Conservation (phyloP, 2,797 vertebrate genomes). For the Rhabdomys pumilio region DNA sequence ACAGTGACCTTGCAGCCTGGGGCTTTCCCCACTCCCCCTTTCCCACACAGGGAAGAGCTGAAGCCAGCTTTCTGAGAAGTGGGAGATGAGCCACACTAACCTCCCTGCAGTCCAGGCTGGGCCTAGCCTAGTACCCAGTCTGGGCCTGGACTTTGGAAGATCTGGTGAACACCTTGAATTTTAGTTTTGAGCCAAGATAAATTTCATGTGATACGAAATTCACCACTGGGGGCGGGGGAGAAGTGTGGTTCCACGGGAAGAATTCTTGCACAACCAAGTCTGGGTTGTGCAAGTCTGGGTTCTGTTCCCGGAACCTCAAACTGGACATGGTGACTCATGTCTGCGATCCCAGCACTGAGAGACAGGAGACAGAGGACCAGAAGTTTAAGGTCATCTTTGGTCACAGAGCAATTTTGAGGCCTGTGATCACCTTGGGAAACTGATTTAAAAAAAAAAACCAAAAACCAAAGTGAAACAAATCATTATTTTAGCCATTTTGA, state of each 20-base stretch:
- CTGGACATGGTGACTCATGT: not conserved
- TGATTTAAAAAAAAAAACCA: not conserved
- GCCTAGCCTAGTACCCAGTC: not conserved
- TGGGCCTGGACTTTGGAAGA: not conserved
- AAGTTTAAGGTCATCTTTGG: not conserved
- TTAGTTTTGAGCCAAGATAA: not conserved
- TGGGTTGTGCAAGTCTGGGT: not conserved
- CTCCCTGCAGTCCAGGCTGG: not conserved
- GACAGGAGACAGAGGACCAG: not conserved
- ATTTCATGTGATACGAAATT: not conserved
- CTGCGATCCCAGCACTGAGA: not conserved
- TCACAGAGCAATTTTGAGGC: not conserved
- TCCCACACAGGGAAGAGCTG: not conserved
- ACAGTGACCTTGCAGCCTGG: fast-evolving
- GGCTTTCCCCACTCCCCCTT: fast-evolving
- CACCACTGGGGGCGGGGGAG: not conserved
- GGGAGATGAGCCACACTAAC: fast-evolving
- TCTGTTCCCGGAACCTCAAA: not conserved
- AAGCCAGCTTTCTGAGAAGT: fast-evolving
- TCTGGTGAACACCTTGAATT: not conserved
- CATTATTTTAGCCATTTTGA: not conserved
- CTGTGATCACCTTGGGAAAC: not conserved
- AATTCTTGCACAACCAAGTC: not conserved
- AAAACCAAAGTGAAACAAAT: not conserved
- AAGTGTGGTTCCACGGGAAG: not conserved